These are phyloP conservation scores for Campylomormyrus tamandua DNA, from an alignment of 2,113 vertebrate genomes.

Conservation along the genomic window DNA sequence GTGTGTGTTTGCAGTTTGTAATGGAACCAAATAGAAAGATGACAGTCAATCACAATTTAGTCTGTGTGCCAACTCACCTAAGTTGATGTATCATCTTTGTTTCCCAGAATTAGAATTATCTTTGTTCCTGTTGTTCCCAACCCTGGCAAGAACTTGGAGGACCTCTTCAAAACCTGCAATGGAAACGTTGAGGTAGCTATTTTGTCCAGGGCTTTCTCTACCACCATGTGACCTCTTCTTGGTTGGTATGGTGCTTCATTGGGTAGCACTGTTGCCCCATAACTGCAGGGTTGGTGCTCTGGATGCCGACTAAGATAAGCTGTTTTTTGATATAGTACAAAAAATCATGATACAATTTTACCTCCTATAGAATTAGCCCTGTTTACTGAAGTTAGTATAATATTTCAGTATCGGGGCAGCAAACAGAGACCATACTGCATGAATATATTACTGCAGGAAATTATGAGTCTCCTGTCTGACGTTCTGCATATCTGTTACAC, in stretches of 20 bases:
- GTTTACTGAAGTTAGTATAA: neutral
- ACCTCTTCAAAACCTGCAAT: slow-evolving; percentile 62
- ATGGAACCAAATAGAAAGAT: neutral
- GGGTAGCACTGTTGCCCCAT: neutral
- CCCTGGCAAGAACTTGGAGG: slow-evolving; percentile 68
- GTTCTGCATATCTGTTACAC: neutral
- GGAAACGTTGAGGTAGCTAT: slow-evolving; percentile 74
- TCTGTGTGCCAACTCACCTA: neutral
- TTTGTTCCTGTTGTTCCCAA: slow-evolving; percentile 78
- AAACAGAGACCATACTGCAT: neutral
- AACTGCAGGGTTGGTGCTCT: neutral
- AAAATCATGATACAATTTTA: neutral
- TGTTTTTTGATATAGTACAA: neutral
- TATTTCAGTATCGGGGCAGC: neutral
- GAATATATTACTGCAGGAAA: neutral
- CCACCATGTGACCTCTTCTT: neutral
- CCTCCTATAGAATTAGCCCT: neutral
- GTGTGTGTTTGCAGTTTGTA: slow-evolving; percentile 5
- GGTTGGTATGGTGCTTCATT: neutral
- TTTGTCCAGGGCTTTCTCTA: neutral
- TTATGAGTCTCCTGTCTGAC: neutral
- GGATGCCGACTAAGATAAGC: neutral
- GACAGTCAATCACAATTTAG: neutral
- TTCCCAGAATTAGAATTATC: slow-evolving; percentile 66
- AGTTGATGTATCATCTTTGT: neutral